Evolutionary conservation across 2,888 invertebrate genomes (phyloP), one percentile per base, ranked within the genome.

Genomic region (Phasia obesa): DNA sequence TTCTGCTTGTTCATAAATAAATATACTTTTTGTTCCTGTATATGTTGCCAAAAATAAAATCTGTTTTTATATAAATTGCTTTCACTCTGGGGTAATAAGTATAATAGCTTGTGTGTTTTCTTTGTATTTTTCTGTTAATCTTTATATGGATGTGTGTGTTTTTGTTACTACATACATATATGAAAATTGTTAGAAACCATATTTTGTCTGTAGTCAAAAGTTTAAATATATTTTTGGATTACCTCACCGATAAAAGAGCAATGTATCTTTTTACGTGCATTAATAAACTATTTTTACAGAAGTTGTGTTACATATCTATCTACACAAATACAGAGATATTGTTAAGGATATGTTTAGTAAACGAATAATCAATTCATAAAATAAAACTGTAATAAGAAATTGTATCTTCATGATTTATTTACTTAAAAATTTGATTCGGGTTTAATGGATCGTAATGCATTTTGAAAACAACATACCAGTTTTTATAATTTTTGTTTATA

Each of bases 21-120:
- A 42, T 25, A 27, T 60, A 44, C 4, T 73, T 53, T 55, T 60
- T 25, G 19, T 27, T 0, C 11, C 1, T 59, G 17, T 60, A 19
- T 47, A 3, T 27, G 25, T 57, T 76, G 64, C 49, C 65, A 51
- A 70, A 67, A 62, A 77, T 53, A 65, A 82, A 78, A 82, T 78
- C 74, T 78, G 69, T 69, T 82, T 47, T 74, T 74, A 19, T 70
- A 82, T 69, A 78, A 71, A 83, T 70, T 79, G 82, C 65, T 75
- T 65, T 65, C 38, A 70, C 79, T 75, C 53, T 44, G 67, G 82
- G 78, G 75, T 71, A 83, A 78, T 79, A 64, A 65, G 47, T 73
- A 77, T 49, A 71, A 44, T 69, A 44, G 31, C 69, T 27, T 13
- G 23, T 69, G 6, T 57, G 19, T 69, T 64, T 35, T 23, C 31